Evolutionary conservation across 2,888 invertebrate genomes (phyloP), one percentile per base, ranked within the genome.

Genomic region (Anaspis maculata): DNA sequence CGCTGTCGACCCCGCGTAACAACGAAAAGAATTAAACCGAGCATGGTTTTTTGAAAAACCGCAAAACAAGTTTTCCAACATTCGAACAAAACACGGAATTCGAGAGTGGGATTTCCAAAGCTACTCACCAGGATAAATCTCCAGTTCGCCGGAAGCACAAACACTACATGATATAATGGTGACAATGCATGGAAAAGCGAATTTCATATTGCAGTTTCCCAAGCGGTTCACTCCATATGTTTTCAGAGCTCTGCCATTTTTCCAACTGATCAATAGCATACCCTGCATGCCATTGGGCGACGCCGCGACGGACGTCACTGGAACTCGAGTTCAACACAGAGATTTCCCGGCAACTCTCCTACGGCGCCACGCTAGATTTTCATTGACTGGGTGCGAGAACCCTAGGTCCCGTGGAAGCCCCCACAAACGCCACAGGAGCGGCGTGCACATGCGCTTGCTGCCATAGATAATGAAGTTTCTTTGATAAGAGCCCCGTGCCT

Each of bases 191-290:
- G 57, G 43, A 42, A 57, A 53, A 41, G 52, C 41, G 49, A 52
- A 53, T 56, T 52, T 61, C 61, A 61, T 63, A 51, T 54, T 61
- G 56, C 48, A 49, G 35, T 48, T 40, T 39, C 40, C 44, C 48
- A 42, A 40, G 39, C 39, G 51, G 42, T 52, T 57, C 50, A 58
- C 52, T 57, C 62, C 62, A 64, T 64, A 64, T 63, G 63, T 57
- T 63, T 54, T 56, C 54, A 54, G 51, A 48, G 44, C 41, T 51
- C 56, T 49, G 59, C 62, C 62, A 62, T 62, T 49, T 62, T 62
- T 48, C 44, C 45, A 40, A 52, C 43, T 46, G 56, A 62, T 63
- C 62, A 58, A 62, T 62, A 62, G 41, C 46, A 44, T 49, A 44
- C 52, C 51, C 45, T 42, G 48, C 51, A 50, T 56, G 52, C 58